Evolutionary conservation across 92 coral and sea anemone species (phyloP).

Genomic region (Nematostella vectensis): DNA sequence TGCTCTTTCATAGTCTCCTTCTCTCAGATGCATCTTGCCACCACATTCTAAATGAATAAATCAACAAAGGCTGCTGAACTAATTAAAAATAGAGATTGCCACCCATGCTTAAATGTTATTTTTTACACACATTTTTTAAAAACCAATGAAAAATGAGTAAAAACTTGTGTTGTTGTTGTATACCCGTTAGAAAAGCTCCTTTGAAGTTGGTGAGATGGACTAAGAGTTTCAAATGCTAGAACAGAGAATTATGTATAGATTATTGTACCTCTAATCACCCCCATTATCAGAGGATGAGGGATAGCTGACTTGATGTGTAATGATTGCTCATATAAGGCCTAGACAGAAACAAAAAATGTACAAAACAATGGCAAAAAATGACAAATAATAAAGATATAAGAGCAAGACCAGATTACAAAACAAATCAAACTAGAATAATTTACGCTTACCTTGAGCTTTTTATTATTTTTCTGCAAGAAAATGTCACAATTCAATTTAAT

Average conservation of each 20-base stretch:
- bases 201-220: too few species aligned
- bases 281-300: slow-evolving; percentile 98
- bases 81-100: too few species aligned
- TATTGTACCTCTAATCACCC: slow-evolving; percentile 91
- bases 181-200: too few species aligned
- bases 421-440: not conserved
- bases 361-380: not conserved
- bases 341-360: slow-evolving; percentile 8
- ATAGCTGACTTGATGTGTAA: slow-evolving; percentile 98
- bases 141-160: too few species aligned
- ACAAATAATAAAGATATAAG: not conserved
- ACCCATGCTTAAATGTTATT: too few species aligned
- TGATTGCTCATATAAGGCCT: slow-evolving; percentile 91
- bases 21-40: slow-evolving; percentile 96
- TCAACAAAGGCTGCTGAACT: not conserved
- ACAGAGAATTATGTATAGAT: too few species aligned
- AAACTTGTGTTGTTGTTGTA: too few species aligned
- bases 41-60: slow-evolving; percentile 65
- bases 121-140: too few species aligned
- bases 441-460: slow-evolving; percentile 49
- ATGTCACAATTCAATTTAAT: not conserved
- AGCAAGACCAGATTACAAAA: not conserved
- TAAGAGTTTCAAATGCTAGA: too few species aligned
- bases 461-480: slow-evolving; percentile 64
- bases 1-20: slow-evolving; percentile 91